These are phyloP conservation scores for Capitulum mitella DNA, from an alignment of 2,888 invertebrate genomes.

Conservation along the genomic window DNA sequence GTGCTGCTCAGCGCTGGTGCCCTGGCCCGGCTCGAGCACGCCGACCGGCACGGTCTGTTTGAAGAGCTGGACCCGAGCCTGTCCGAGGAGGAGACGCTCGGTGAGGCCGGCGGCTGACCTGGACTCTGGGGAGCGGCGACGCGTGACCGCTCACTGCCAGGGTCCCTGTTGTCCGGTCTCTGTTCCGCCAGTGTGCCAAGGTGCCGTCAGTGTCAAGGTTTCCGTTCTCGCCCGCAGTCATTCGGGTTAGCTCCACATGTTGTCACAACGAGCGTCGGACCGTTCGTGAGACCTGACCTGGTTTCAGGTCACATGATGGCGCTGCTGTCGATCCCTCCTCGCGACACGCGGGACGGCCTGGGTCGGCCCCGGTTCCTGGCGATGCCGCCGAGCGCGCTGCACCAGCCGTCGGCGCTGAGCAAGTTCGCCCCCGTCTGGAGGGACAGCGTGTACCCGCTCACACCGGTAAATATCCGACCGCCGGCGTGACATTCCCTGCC, in stretches of 20 bases:
- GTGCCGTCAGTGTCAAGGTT: background rate
- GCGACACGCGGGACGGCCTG: background rate
- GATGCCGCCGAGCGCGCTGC: background rate
- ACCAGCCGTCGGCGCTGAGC: background rate
- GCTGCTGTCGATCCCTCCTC: background rate
- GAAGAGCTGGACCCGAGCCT: background rate
- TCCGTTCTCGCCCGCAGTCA: background rate
- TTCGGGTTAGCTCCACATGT: too few species aligned
- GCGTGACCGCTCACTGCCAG: background rate
- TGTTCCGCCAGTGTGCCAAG: background rate
- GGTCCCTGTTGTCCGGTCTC: too few species aligned
- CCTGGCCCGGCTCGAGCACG: background rate
- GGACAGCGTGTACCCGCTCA: background rate
- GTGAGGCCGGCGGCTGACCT: background rate
- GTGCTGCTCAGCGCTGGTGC: background rate
- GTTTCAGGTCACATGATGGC: background rate
- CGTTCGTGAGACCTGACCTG: too few species aligned
- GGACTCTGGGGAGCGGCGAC: background rate
- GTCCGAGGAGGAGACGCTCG: background rate
- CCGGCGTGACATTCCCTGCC: too few species aligned
- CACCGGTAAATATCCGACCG: too few species aligned
- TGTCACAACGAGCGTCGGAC: too few species aligned
- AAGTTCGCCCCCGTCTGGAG: background rate
- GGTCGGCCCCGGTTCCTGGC: background rate
- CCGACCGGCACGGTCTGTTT: background rate